Base-by-base conservation (phyloP, 2,113 vertebrate genomes). In the Gadus chalcogrammus region DNA sequence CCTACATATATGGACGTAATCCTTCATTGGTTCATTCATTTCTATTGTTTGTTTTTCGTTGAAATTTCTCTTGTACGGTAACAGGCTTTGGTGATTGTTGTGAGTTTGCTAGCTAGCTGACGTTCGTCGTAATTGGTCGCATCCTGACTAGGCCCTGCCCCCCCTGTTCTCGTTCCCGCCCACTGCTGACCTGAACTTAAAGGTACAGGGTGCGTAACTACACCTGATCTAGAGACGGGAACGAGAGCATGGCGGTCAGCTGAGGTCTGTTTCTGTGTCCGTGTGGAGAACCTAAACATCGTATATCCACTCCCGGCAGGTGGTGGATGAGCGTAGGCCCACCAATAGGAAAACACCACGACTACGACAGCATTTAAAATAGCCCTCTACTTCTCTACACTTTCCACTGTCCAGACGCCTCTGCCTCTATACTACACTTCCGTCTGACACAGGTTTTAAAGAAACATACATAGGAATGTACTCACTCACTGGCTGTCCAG, bases 61-160 rank as follows among this genome's bases (percentile, higher is more conserved):
- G 77, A 20, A 58, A 69, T 90, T 87, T 89, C 76, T 91, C 82
- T 86, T 38, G 81, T 89, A 74, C 77, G 74, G 75, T 87, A 64
- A 80, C 87, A 80, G 88, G 84, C 86, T 85, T 92, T 79, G 85
- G 86, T 93, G 91, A 91, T 90, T 86, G 88, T 90, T 78, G 91
- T 91, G 87, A 89, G 84, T 90, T 91, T 88, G 87, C 89, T 86
- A 86, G 89, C 75, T 91, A 90, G 90, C 84, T 88, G 87, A 87
- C 81, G 81, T 88, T 79, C 65, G 84, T 86, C 15, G 79, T 63
- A 81, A 85, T 76, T 68, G 67, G 71, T 78, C 79, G 74, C 42
- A 24, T 85, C 86, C 81, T 73, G 79, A 75, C 70, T 42, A 35
- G 42, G 67, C 48, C 68, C 22, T 11, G 24, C 22, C 15, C 24